These are phyloP conservation scores for Colletes gigas DNA, from an alignment of 1,140 invertebrate species.

Conservation along the genomic window DNA sequence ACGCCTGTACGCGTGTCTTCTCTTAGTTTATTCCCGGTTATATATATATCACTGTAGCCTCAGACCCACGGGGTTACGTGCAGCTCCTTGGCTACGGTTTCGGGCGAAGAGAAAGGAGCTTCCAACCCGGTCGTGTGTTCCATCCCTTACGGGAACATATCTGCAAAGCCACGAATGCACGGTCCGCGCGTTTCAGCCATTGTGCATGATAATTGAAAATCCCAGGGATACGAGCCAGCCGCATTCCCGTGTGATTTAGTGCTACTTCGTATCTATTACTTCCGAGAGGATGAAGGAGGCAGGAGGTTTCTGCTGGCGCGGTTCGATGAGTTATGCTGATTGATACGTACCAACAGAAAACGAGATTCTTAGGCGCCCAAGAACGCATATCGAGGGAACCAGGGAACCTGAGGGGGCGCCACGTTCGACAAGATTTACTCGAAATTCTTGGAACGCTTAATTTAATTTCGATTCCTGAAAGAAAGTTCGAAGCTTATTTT, in stretches of 20 bases:
- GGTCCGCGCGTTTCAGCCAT: constrained; percentile 62
- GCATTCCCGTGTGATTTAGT: constrained; percentile 57
- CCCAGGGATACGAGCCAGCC: constrained; percentile 55
- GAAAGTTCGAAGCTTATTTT: no score
- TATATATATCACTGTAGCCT: constrained; percentile 41
- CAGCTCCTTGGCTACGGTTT: constrained; percentile 32
- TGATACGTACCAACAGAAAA: constrained; percentile 27
- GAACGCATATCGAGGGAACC: background rate
- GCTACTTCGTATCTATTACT: constrained; percentile 58
- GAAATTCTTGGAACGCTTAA: no score
- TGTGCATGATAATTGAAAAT: constrained; percentile 76
- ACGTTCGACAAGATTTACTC: no score
- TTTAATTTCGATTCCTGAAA: no score
- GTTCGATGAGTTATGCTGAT: constrained; percentile 58
- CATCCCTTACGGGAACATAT: constrained; percentile 57
- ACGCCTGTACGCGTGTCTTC: constrained; percentile 25
- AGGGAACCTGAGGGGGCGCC: no score
- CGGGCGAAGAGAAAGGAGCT: background rate
- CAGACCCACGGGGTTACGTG: constrained; percentile 41
- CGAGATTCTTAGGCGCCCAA: background rate
- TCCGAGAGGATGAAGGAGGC: constrained; percentile 23
- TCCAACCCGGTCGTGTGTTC: constrained; percentile 18
- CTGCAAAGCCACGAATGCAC: constrained; percentile 63
- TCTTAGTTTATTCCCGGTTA: constrained; percentile 59
- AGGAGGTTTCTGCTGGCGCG: constrained; percentile 9